Evolutionary conservation across 92 coral and sea anemone species (phyloP), one percentile per base, ranked within the genome.

Genomic region (Phymanthus crucifer): DNA sequence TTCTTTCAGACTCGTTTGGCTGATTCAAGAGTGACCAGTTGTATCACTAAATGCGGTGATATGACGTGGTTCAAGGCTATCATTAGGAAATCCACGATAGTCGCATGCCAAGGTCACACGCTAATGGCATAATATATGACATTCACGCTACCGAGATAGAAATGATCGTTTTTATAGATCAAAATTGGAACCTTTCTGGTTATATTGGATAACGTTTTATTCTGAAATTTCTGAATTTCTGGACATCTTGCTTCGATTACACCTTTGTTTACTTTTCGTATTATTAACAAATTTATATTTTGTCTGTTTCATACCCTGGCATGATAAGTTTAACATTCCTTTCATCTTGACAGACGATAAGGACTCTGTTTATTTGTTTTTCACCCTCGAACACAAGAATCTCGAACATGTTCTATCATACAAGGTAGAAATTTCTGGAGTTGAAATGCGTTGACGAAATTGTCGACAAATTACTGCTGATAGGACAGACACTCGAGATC

Each of bases 61-160:
- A 24, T 24, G 35, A 24, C 68, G 14, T 26, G 0, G 0, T 27
- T 61, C 32, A 1, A 4, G 17, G 17, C 16, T 61, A 61, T 61
- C 68, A 61, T 57, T 57, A 14, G 32, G 26, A 61, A n/a, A 61
- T 54, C 64, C 64, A 8, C 2, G 64, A 54, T 54, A 61, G 34
- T 61, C 18, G 32, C 29, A 27, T 61, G 68, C 10, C 5, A 61
- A 34, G 68, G 68, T 61, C 68, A 61, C 26, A 61, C 9, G 68
- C 68, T 61, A 61, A 61, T 61, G 68, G 68, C 33, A 17, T 61
- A 29, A n/a, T 61, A 61, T 61, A 33, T 61, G 29, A 24, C 68
- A 9, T 12, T 61, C 33, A 6, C 6, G 32, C 68, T 61, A 61
- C 68, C 48, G 48, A 43, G 48, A 43, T 43, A n/a, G n/a, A n/a